A percentile compares a stretch with the other conserved stretches of the same genome.
Evolutionary conservation across 2,113 vertebrate species (phyloP).

Genomic region (Pycnonotus jocosus): DNA sequence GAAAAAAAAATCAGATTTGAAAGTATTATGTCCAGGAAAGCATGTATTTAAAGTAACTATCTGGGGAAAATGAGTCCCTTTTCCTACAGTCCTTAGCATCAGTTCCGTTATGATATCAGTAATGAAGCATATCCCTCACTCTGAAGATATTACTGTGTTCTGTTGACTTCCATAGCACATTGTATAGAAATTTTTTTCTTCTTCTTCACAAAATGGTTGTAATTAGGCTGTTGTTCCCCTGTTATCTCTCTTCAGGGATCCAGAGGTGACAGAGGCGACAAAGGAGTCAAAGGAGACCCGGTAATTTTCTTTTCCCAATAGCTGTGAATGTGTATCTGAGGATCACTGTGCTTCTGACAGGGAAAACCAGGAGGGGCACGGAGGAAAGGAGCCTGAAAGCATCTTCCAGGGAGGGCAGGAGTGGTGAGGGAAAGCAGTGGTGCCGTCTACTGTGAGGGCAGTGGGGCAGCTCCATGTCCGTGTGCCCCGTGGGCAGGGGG

Average conservation of each 20-base stretch:
- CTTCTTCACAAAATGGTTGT: neutral
- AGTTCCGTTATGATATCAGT: neutral
- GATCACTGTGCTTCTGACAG: neutral
- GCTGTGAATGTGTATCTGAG: neutral
- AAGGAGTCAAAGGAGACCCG: constrained; percentile 90
- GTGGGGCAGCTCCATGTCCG: neutral
- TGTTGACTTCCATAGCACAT: fast-evolving
- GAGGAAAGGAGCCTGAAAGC: neutral
- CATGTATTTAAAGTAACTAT: neutral
- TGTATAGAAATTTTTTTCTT: neutral
- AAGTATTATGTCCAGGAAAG: neutral
- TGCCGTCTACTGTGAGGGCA: fast-evolving
- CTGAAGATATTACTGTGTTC: neutral
- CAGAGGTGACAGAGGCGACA: constrained; percentile 85
- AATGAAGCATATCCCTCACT: neutral
- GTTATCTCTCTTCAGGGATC: constrained; percentile 78
- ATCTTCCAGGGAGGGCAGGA: neutral
- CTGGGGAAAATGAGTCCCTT: neutral
- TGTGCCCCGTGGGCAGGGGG: fast-evolving
- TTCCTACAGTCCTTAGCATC: neutral
- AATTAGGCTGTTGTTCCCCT: neutral
- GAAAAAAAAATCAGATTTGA: neutral
- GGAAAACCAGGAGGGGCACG: fast-evolving
- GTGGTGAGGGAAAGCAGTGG: neutral
- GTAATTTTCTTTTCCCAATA: constrained; percentile 63